Percentiles rank a stretch among this genome's conserved stretches.
Evolutionary conservation across 2,113 vertebrate species (phyloP).

Genomic region (human): GRCh38 chr2:216300501-216301000

Average conservation of each 20-base stretch:
- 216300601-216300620: background rate
- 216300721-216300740: background rate
- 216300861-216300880: constrained; percentile 29
- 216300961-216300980: constrained; percentile 45
- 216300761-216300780: background rate
- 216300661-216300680: background rate
- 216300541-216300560: background rate
- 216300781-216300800: background rate
- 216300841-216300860: background rate
- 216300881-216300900: background rate
- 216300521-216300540: background rate
- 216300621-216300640: background rate
- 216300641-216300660: constrained; percentile 1
- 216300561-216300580: background rate
- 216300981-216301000: constrained; percentile 57
- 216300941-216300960: background rate
- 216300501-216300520: background rate
- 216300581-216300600: background rate
- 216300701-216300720: background rate
- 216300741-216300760: background rate
- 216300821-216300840: background rate
- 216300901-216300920: constrained; percentile 27
- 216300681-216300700: background rate
- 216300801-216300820: background rate
- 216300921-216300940: background rate